phyloP scores from a whole-genome alignment of 2,797 vertebrate genomes.

The Macropus fuliginosus region DNA sequence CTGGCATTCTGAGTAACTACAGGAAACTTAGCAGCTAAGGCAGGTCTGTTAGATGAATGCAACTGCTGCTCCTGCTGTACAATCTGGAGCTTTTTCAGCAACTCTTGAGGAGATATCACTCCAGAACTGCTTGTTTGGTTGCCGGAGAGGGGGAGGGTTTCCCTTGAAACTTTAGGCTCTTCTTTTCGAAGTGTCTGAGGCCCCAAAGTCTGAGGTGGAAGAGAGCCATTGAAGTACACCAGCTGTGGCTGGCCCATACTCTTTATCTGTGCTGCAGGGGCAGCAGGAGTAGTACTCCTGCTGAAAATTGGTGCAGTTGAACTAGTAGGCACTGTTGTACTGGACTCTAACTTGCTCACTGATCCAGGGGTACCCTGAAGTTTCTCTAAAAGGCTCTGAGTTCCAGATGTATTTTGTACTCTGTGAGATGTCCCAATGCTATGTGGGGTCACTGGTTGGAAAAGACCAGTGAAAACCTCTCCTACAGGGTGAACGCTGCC shows the following conservation, averaged over 20 bases:
- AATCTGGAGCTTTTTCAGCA: conserved; percentile 92
- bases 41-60: conserved; percentile 81
- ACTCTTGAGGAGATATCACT: conserved; percentile 91
- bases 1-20: conserved; percentile 75
- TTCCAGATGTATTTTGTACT: conserved; percentile 70
- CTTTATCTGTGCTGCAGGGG: conserved; percentile 52
- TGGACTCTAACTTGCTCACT: conserved; percentile 47
- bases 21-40: conserved; percentile 92
- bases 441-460: conserved; percentile 79
- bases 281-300: conserved; percentile 66
- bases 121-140: conserved; percentile 79
- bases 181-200: conserved; percentile 74
- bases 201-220: conserved; percentile 76
- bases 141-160: conserved; percentile 71
- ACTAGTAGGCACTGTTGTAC: conserved; percentile 4
- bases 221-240: conserved; percentile 82
- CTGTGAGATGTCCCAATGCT: not conserved
- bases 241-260: conserved; percentile 82
- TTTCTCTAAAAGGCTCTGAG: conserved; percentile 82
- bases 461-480: conserved; percentile 86
- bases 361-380: conserved; percentile 68
- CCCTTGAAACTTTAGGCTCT: conserved; percentile 74
- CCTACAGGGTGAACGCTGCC: conserved; percentile 72
- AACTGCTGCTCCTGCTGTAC: conserved; percentile 93
- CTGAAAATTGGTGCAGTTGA: conserved; percentile 34